Percentiles rank a stretch among this genome's conserved stretches.
Evolutionary conservation across 2,888 invertebrate species (phyloP).

Genomic region (Hyposoter didymator): DNA sequence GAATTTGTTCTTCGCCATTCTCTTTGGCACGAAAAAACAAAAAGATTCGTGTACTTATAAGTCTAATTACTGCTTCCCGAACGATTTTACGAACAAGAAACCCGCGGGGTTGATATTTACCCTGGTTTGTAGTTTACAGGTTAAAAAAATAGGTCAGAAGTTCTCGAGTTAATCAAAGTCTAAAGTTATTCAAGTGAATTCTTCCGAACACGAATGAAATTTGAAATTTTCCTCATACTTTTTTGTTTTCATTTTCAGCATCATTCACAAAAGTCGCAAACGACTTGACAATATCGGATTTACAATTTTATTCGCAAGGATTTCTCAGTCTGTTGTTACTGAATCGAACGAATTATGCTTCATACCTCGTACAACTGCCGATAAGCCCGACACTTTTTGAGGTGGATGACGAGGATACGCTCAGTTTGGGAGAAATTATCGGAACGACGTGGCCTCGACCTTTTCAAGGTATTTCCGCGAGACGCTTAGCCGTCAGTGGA

Average conservation of each 20-base stretch:
- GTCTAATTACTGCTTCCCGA: too few relatives aligned
- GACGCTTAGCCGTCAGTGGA: slow-evolving; percentile 93
- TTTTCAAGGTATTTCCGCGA: slow-evolving; percentile 81
- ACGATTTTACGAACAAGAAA: too few relatives aligned
- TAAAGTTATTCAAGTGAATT: background rate
- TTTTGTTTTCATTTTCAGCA: slow-evolving; percentile 66
- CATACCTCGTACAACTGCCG: slow-evolving; percentile 79
- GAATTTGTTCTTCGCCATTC: too few relatives aligned
- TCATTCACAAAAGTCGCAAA: slow-evolving; percentile 71
- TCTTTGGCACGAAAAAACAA: too few relatives aligned
- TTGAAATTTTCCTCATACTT: background rate
- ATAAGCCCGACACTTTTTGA: slow-evolving; percentile 72
- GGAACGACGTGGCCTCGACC: slow-evolving; percentile 77
- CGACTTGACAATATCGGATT: slow-evolving; percentile 86
- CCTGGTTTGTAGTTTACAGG: too few relatives aligned
- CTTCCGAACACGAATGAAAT: too few relatives aligned
- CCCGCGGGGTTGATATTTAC: too few relatives aligned
- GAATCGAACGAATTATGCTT: slow-evolving; percentile 77
- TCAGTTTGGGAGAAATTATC: slow-evolving; percentile 77
- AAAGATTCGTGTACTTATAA: too few relatives aligned
- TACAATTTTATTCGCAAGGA: slow-evolving; percentile 91
- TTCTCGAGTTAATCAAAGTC: background rate
- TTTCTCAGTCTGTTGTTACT: slow-evolving; percentile 88
- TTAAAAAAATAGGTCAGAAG: too few relatives aligned
- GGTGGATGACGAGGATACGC: slow-evolving; percentile 66